Evolutionary conservation across 2,113 vertebrate species (phyloP), one percentile per base, ranked within the genome.

Genomic region (Toxotes chatareus): DNA sequence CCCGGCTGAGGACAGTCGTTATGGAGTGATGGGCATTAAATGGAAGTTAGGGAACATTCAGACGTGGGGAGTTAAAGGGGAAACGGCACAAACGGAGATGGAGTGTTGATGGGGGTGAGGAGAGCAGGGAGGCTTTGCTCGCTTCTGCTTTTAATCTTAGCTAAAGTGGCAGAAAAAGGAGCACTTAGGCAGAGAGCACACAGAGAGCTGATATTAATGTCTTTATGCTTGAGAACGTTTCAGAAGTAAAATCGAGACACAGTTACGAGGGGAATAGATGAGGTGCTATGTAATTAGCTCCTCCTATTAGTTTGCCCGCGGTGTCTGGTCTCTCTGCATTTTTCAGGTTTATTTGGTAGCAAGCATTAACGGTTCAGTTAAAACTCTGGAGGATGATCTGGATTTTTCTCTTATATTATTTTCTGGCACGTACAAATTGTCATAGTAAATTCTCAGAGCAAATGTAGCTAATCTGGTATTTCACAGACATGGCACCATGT

Each of bases 91-190:
- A 80, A 79, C 70, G 59, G 53, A 75, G 77, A 86, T 31, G 42
- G 65, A 86, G 80, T n/a, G 73, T 71, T 47, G 46, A 68, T 27
- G 11, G 62, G 17, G 70, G 53, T 31, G 61, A 16, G 49, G 77
- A 31, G 76, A 77, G 73, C 51, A n/a, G 46, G 23, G 85, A 67
- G 60, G 42, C 59, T 81, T 65, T 57, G 21, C 78, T 72, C 78
- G 71, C 70, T 88, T 76, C 44, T 80, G 71, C 79, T 88, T 92
- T 93, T 90, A 90, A 89, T 92, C 83, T 81, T 46, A 23, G 62
- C 64, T 85, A 84, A 91, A 90, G 85, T 88, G 85, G 85, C 73
- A 69, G 82, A 80, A 84, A 88, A 84, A 79, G 70, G 27, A 85
- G 66, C 83, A 90, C 88, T 92, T 89, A 88, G 76, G 82, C 51